Evolutionary conservation across 2,113 vertebrate genomes (phyloP).

Genomic region (Hystrix cristata): DNA sequence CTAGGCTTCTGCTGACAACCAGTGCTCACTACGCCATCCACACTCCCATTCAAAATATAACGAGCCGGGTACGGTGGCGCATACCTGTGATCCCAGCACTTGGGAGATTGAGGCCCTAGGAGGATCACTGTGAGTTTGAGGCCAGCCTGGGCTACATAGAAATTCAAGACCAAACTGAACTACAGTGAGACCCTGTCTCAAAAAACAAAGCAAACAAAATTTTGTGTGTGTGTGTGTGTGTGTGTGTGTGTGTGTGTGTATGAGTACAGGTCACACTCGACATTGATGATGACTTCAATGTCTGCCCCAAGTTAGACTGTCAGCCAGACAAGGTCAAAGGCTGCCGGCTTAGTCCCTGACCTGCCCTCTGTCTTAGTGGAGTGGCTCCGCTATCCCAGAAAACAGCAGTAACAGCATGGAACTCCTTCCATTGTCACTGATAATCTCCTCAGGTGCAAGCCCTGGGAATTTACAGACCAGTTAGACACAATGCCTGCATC

Average conservation of each 20-base stretch:
- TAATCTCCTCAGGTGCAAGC: neutral
- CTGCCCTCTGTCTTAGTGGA: neutral
- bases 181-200: neutral
- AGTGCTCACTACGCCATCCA: neutral
- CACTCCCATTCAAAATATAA: neutral
- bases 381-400: neutral
- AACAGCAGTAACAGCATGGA: neutral
- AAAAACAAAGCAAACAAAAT: too few relatives aligned
- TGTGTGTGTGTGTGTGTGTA: too few relatives aligned
- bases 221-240: too few relatives aligned
- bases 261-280: neutral
- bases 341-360: neutral
- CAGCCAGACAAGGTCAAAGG: neutral
- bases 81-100: neutral
- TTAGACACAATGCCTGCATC: neutral
- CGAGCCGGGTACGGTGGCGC: neutral
- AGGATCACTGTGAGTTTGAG: neutral
- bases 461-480: neutral
- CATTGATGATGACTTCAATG: neutral
- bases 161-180: neutral
- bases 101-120: neutral
- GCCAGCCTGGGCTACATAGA: neutral
- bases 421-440: neutral
- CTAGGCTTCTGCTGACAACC: neutral
- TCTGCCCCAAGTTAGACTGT: constrained; percentile 22